Evolutionary conservation across 2,113 vertebrate genomes (phyloP).

Genomic region (Tragulus kanchil): DNA sequence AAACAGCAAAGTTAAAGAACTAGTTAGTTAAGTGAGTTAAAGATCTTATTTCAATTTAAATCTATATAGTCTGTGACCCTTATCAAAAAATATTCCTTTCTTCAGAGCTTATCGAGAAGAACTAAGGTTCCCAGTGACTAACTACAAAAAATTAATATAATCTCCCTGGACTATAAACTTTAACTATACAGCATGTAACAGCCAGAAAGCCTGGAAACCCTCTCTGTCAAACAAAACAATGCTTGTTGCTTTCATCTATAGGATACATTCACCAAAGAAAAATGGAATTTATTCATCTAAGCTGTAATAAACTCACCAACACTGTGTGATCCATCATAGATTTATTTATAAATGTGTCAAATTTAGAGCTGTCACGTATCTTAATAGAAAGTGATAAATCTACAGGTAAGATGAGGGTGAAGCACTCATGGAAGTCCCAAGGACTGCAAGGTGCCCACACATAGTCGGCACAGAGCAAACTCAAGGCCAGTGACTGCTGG

Average conservation of each 20-base stretch:
- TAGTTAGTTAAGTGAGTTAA: neutral
- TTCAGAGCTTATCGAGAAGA: neutral
- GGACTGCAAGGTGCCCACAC: neutral
- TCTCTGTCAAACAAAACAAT: neutral
- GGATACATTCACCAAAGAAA: neutral
- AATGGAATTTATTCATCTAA: neutral
- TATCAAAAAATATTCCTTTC: slow-evolving; percentile 14
- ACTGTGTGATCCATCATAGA: neutral
- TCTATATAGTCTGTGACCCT: neutral
- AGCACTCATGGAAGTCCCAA: neutral
- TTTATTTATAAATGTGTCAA: neutral
- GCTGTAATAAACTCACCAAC: neutral
- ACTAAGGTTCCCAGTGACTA: neutral
- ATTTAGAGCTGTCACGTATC: slow-evolving; percentile 13
- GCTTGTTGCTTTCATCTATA: neutral
- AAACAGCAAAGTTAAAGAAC: neutral
- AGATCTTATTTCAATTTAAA: neutral
- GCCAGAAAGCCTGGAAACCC: neutral
- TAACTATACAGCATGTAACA: neutral
- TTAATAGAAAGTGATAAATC: neutral
- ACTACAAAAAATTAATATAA: neutral
- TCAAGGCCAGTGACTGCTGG: neutral
- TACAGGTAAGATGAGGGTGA: neutral
- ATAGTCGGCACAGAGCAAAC: neutral
- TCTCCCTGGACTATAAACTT: neutral